A percentile compares a stretch with the other conserved stretches of the same genome.
These are phyloP conservation scores for Ceratothoa steindachneri DNA, from an alignment of 2,888 invertebrate species.

Conservation along the genomic window DNA sequence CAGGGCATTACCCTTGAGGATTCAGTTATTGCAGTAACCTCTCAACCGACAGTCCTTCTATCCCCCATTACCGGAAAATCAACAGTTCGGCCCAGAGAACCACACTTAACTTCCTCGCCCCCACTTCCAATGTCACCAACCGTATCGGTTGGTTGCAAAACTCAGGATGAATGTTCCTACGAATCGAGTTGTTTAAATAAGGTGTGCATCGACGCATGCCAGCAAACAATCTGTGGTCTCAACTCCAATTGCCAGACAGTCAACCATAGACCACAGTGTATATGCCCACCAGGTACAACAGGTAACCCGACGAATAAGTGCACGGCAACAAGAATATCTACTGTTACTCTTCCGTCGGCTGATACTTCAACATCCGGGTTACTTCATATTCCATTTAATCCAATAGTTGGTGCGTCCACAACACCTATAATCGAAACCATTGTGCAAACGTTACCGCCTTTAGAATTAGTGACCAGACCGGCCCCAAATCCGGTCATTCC, in stretches of 20 bases:
- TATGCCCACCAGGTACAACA: constrained; percentile 67
- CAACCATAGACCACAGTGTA: constrained; percentile 80
- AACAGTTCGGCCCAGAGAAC: background rate
- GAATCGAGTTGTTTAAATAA: constrained; percentile 38
- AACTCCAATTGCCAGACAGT: constrained; percentile 77
- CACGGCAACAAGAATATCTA: too few species aligned
- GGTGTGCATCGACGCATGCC: constrained; percentile 62
- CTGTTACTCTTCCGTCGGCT: too few species aligned
- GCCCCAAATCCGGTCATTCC: constrained; percentile 19
- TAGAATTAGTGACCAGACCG: too few species aligned
- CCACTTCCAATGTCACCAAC: background rate
- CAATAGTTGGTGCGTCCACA: too few species aligned
- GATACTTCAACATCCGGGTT: too few species aligned
- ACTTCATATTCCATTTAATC: too few species aligned
- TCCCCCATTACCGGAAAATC: constrained; percentile 7
- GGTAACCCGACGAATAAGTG: constrained; percentile 49
- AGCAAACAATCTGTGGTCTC: constrained; percentile 71
- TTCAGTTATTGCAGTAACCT: background rate
- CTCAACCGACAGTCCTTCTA: background rate
- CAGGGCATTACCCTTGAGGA: background rate
- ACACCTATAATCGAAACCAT: too few species aligned
- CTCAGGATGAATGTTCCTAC: constrained; percentile 30
- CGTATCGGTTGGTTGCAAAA: constrained; percentile 14
- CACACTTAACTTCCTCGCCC: background rate
- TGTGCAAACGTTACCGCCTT: too few species aligned